Evolutionary conservation across 1,140 invertebrate species (phyloP).

Genomic region (Ceratoteleas bidentatus): DNA sequence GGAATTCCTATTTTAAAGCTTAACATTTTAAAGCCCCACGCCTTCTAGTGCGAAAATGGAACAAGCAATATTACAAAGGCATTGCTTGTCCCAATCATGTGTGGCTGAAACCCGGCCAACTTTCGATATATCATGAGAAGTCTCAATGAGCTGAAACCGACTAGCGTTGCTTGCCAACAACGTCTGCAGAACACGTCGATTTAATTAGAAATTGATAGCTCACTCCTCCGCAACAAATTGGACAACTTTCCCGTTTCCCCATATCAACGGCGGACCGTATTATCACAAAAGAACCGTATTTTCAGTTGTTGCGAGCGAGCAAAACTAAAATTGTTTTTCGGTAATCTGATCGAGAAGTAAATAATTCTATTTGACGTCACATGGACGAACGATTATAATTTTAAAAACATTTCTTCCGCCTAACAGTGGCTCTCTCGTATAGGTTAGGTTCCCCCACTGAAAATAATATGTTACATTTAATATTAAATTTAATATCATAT

Average conservation of each 20-base stretch:
- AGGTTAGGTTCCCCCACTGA: too few relatives aligned
- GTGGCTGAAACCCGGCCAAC: slow-evolving; percentile 76
- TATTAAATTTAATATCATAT: too few relatives aligned
- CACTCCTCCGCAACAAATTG: slow-evolving; percentile 58
- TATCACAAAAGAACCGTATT: not conserved
- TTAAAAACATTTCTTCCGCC: too few relatives aligned
- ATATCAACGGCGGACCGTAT: slow-evolving; percentile 42
- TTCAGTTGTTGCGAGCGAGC: too few relatives aligned
- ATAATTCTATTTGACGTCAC: too few relatives aligned
- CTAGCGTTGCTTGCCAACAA: slow-evolving; percentile 70
- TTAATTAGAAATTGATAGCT: slow-evolving; percentile 78
- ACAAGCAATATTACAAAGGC: slow-evolving; percentile 72
- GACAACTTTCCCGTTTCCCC: slow-evolving; percentile 21
- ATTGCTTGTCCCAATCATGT: slow-evolving; percentile 72
- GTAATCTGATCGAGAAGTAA: too few relatives aligned
- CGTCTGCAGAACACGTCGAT: slow-evolving; percentile 57
- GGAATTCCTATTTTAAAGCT: slow-evolving; percentile 56
- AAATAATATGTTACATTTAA: too few relatives aligned
- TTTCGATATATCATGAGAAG: slow-evolving; percentile 74
- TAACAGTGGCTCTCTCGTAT: too few relatives aligned
- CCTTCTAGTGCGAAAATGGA: slow-evolving; percentile 65
- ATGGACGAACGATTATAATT: too few relatives aligned
- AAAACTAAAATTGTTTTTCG: too few relatives aligned
- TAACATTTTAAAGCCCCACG: slow-evolving; percentile 40
- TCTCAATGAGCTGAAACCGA: slow-evolving; percentile 72